Conservation (phyloP, 2,797 vertebrate species). For the Acanthurus leucopareius region DNA sequence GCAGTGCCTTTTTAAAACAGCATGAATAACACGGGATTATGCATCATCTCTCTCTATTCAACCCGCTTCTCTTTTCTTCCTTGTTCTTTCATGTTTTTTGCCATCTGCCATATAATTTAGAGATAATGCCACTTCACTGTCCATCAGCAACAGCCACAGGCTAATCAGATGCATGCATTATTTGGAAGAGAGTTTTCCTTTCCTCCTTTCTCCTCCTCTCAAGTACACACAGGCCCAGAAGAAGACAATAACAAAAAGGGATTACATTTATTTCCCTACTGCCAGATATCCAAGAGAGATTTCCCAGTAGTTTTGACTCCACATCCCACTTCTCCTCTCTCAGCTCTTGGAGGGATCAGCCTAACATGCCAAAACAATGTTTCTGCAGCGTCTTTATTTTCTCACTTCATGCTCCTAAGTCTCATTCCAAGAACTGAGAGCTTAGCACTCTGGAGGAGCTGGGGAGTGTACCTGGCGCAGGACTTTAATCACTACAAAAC, state of each 20-base stretch:
- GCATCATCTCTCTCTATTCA: not conserved
- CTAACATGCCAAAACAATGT: conserved; percentile 59
- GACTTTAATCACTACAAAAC: conserved; percentile 70
- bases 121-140: conserved; percentile 55
- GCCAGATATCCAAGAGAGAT: conserved; percentile 64
- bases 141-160: conserved; percentile 48
- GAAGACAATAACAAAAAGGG: conserved; percentile 60
- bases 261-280: conserved; percentile 64
- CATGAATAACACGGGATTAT: conserved; percentile 21
- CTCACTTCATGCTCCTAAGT: conserved; percentile 50
- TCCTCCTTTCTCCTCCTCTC: conserved; percentile 47
- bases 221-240: conserved; percentile 38
- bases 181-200: conserved; percentile 43
- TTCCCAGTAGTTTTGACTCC: conserved; percentile 58
- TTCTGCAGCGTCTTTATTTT: conserved; percentile 70
- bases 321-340: conserved; percentile 55
- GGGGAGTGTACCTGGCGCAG: conserved; percentile 65
- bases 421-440: conserved; percentile 63
- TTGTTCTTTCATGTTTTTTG: conserved; percentile 22
- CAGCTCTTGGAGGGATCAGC: conserved; percentile 63
- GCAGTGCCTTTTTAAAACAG: conserved; percentile 18
- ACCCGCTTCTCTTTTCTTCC: not conserved
- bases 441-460: conserved; percentile 56
- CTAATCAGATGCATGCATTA: conserved; percentile 67
- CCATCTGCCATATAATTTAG: conserved; percentile 61